phyloP scores from a whole-genome alignment of 2,113 vertebrate species.

The Meriones unguiculatus region DNA sequence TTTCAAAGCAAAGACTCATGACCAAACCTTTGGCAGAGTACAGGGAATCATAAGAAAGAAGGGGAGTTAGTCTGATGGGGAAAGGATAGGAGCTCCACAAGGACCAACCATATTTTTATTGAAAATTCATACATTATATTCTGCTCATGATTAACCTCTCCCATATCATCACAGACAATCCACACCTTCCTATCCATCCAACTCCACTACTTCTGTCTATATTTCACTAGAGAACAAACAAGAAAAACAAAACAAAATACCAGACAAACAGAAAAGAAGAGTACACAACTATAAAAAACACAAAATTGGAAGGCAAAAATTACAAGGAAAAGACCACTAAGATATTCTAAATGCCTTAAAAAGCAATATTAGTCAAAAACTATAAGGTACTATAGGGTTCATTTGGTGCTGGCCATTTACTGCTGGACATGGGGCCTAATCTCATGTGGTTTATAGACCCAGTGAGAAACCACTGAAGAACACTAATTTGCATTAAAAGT shows the following conservation, averaged over 20 bases:
- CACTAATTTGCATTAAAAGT: not conserved
- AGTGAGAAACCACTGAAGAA: not conserved
- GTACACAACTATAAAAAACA: not conserved
- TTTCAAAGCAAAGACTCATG: no score
- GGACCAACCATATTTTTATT: not conserved
- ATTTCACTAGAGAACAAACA: not conserved
- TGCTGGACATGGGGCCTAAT: not conserved
- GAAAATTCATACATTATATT: not conserved
- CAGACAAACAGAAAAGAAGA: not conserved
- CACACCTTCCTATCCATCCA: not conserved
- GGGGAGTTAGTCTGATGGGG: no score
- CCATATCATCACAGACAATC: not conserved
- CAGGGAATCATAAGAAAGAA: no score
- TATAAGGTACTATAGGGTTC: not conserved
- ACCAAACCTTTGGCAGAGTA: no score
- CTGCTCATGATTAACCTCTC: not conserved
- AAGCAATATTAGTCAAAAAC: not conserved
- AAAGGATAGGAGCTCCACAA: no score
- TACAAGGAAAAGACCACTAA: not conserved
- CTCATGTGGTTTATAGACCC: not conserved
- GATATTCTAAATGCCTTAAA: not conserved
- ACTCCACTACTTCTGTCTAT: not conserved
- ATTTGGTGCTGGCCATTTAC: not conserved
- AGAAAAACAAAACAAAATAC: no score
- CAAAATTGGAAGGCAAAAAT: not conserved